Evolutionary conservation across 2,797 vertebrate species (phyloP).

Genomic region (Sparidentex hasta): DNA sequence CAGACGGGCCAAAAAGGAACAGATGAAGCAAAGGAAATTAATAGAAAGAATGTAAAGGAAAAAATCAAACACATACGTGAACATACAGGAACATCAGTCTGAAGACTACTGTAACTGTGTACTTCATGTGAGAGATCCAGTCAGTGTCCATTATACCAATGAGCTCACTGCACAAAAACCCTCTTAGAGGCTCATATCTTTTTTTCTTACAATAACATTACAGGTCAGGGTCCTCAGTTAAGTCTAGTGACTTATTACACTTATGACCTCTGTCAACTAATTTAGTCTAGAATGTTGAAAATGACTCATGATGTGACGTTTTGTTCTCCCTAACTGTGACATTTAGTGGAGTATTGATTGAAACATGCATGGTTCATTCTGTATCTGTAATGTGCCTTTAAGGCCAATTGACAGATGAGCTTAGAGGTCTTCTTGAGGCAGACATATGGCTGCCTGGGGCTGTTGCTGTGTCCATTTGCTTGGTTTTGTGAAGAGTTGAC

Average conservation of each 20-base stretch:
- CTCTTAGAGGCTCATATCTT: neutral
- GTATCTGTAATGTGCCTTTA: neutral
- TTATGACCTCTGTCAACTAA: neutral
- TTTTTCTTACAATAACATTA: neutral
- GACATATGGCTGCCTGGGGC: neutral
- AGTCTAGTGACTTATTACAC: neutral
- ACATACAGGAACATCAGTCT: neutral
- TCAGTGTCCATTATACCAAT: neutral
- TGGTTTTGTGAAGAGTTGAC: slow-evolving; percentile 9
- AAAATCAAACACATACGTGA: neutral
- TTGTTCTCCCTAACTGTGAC: slow-evolving; percentile 1
- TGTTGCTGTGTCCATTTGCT: neutral
- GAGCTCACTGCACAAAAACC: neutral
- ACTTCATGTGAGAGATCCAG: neutral
- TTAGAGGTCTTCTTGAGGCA: slow-evolving; percentile 9
- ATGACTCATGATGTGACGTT: slow-evolving; percentile 29
- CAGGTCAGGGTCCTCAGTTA: neutral
- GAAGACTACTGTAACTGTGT: neutral
- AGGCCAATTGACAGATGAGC: neutral
- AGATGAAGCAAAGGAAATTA: neutral
- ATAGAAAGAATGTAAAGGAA: neutral
- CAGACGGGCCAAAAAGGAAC: neutral
- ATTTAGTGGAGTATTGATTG: neutral
- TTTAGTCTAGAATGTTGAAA: neutral
- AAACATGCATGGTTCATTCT: neutral